Evolutionary conservation across 2,888 invertebrate genomes (phyloP).

Genomic region (Drosophila formosana): DNA sequence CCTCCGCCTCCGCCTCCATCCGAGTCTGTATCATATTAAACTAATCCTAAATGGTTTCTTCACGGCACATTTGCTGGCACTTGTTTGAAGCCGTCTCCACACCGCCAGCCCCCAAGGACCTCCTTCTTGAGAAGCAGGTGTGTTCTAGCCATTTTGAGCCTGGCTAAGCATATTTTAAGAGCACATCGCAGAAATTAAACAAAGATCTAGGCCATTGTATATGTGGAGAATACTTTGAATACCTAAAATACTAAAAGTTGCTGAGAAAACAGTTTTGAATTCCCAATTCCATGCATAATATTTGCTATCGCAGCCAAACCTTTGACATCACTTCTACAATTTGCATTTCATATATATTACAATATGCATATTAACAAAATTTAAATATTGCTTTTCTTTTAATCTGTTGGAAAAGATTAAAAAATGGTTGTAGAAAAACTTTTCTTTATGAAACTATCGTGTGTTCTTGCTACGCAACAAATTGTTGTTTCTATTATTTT

Average conservation of each 20-base stretch:
- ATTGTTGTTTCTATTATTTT: too few species aligned
- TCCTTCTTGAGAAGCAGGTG: slow-evolving; percentile 12
- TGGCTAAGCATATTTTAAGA: slow-evolving; percentile 47
- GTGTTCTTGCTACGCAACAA: too few species aligned
- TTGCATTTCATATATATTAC: too few species aligned
- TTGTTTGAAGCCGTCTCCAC: slow-evolving; percentile 43
- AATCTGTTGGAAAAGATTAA: too few species aligned
- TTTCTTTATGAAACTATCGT: too few species aligned
- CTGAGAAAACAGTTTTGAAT: neutral
- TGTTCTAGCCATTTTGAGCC: slow-evolving; percentile 9
- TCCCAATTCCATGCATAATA: neutral
- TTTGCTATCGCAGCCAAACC: neutral
- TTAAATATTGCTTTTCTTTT: too few species aligned
- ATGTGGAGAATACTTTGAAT: neutral
- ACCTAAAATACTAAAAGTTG: slow-evolving; percentile 10
- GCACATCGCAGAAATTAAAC: slow-evolving; percentile 45
- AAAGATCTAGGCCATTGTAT: neutral
- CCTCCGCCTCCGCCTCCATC: neutral
- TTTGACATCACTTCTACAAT: neutral
- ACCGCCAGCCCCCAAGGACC: neutral
- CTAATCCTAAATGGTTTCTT: slow-evolving; percentile 84
- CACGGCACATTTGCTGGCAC: slow-evolving; percentile 81
- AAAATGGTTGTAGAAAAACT: too few species aligned
- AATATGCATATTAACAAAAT: too few species aligned
- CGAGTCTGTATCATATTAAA: slow-evolving; percentile 81